phyloP scores from a whole-genome alignment of 2,797 vertebrate genomes.

The Sus cebifrons region DNA sequence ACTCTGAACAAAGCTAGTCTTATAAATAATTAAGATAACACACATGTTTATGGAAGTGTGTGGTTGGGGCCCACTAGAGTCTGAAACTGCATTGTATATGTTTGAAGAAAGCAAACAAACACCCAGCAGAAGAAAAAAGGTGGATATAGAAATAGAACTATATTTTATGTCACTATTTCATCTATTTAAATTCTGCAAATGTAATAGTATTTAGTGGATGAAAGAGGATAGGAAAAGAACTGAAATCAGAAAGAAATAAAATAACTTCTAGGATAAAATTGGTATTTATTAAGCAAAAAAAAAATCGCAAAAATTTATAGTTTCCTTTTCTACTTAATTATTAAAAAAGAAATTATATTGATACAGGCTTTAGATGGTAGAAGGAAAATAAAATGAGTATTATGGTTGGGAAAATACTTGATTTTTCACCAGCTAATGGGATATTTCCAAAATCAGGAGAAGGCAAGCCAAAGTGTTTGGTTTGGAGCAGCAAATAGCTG shows the following conservation, averaged over 20 bases:
- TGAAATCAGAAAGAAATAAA: constrained; percentile 36
- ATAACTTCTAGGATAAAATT: constrained; percentile 27
- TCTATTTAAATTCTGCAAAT: constrained; percentile 33
- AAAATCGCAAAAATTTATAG: not conserved
- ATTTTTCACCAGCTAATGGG: constrained; percentile 8
- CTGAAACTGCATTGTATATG: not conserved
- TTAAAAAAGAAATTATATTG: not conserved
- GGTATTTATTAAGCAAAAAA: constrained; percentile 28
- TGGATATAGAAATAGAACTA: not conserved
- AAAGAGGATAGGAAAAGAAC: constrained; percentile 32
- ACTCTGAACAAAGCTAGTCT: not conserved
- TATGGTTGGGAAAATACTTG: not conserved
- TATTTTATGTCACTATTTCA: constrained; percentile 48
- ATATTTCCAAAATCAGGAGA: constrained; percentile 36
- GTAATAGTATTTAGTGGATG: constrained; percentile 8
- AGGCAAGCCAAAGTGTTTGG: not conserved
- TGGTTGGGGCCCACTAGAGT: not conserved
- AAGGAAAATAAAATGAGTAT: constrained; percentile 4
- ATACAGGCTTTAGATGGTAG: constrained; percentile 59
- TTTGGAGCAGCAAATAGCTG: not conserved
- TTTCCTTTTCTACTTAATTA: constrained; percentile 49
- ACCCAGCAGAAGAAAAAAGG: not conserved
- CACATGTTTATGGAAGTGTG: not conserved
- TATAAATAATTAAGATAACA: constrained; percentile 29
- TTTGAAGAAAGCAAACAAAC: constrained; percentile 9